Base-by-base conservation (phyloP, 2,888 invertebrate genomes). In the Oxystoma pomonae region DNA sequence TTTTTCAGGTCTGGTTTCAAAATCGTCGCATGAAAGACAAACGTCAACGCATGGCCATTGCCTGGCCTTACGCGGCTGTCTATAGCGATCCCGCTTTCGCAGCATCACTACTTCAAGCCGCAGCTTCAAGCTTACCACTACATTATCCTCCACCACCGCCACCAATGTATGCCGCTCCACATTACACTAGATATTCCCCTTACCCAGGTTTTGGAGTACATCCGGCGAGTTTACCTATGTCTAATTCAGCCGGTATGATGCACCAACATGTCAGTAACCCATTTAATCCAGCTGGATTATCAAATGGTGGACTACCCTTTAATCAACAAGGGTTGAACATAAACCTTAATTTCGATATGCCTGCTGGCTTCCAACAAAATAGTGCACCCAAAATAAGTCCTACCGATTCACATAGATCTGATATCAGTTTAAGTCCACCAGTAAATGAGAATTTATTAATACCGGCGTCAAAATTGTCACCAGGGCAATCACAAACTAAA, bases 1-100 rank as follows among this genome's bases (percentile, higher is more conserved):
- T 7, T 35, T 35, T 35, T 35, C 85, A 94, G 94, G 94, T 96
- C 18, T 98, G 98, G 98, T 99, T 99, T 79, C 96, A 96, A 85
- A 96, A 96, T 79, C 86, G 96, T 49, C 84, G 96, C 60, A 96
- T 96, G 96, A 96, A 98, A 77, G 98, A 98, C 83, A 98, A 99
- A 75, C 87, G 98, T 0, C 98, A 98, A 77, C 85, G 96, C 16
- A 90, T 96, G 79, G 94, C 96, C 0, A 88, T 97, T 71, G 91
- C 94, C 0, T 98, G 98, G 97, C 97, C 97, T 0, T 95, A 96
- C 80, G 91, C 93, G 0, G 92, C 94, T 0, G 94, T 97, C 62
- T 96, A 96, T 81, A 90, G 94, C 21, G 97, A 98, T 75, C 96
- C 97, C 0, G 90, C 94, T 0, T 88, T 98, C 73, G 96, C 96